Conservation (phyloP, 2,888 invertebrate species). For the Lycia hirtaria region DNA sequence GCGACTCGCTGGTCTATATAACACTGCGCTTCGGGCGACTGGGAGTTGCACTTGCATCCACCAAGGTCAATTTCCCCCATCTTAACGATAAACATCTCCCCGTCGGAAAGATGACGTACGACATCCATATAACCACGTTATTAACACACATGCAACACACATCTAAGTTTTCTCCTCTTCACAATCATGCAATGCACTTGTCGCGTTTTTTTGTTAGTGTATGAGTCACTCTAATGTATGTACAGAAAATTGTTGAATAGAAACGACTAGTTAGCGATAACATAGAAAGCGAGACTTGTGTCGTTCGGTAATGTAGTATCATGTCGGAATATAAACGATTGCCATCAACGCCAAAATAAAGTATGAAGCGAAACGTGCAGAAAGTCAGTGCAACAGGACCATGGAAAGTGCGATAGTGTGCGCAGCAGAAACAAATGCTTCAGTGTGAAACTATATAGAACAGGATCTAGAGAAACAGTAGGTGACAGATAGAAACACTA, state of each 20-base stretch:
- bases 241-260: slow-evolving; percentile 67
- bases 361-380: slow-evolving; percentile 73
- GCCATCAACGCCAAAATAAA: slow-evolving; percentile 62
- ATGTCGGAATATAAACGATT: slow-evolving; percentile 59
- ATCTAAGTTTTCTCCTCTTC: slow-evolving; percentile 74
- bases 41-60: slow-evolving; percentile 71
- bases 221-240: slow-evolving; percentile 64
- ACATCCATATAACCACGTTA: slow-evolving; percentile 75
- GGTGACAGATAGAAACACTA: slow-evolving; percentile 30
- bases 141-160: slow-evolving; percentile 84
- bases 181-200: slow-evolving; percentile 80
- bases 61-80: slow-evolving; percentile 84
- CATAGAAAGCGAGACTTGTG: slow-evolving; percentile 75
- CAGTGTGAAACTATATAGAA: slow-evolving; percentile 45
- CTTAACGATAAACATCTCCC: slow-evolving; percentile 79
- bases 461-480: slow-evolving; percentile 48
- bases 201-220: slow-evolving; percentile 51
- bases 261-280: slow-evolving; percentile 67
- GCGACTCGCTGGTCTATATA: slow-evolving; percentile 66
- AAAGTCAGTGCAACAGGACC: slow-evolving; percentile 74
- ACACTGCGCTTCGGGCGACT: slow-evolving; percentile 76
- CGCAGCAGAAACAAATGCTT: slow-evolving; percentile 43
- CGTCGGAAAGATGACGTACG: slow-evolving; percentile 81
- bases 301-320: slow-evolving; percentile 71
- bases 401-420: slow-evolving; percentile 69